Conservation (phyloP, 2,113 vertebrate species). For the Tinamus guttatus region DNA sequence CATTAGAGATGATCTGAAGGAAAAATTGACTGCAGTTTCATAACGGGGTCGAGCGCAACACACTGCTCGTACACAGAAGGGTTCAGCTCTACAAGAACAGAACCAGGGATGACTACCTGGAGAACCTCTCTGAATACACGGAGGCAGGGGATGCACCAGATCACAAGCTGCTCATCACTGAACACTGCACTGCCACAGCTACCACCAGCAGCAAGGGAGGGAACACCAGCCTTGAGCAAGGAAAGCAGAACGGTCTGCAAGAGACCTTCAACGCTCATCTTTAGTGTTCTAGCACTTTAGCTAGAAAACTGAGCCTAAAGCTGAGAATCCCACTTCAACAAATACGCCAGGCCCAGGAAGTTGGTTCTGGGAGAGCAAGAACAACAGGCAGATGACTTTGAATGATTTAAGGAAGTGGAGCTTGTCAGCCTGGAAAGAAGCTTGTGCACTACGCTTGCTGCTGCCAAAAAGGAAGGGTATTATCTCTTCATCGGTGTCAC, state of each 20-base stretch:
- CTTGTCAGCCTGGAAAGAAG: background rate
- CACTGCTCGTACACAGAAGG: background rate
- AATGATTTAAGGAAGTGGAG: background rate
- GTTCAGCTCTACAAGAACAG: background rate
- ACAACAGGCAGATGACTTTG: background rate
- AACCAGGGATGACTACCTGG: background rate
- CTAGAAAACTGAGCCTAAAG: background rate
- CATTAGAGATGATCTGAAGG: background rate
- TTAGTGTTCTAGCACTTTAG: background rate
- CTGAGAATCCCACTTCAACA: background rate
- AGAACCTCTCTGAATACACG: background rate
- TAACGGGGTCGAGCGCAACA: background rate
- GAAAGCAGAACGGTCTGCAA: background rate
- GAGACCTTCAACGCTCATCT: background rate
- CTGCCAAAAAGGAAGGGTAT: background rate
- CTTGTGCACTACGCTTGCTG: background rate
- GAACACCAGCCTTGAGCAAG: background rate
- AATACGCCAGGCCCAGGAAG: background rate
- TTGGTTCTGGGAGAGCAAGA: background rate
- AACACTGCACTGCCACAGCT: background rate
- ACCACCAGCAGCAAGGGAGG: background rate
- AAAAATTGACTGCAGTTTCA: background rate
- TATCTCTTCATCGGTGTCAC: background rate
- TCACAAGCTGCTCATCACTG: background rate
- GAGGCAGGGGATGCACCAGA: background rate